Evolutionary conservation across 2,113 vertebrate species (phyloP).

Genomic region (Anseranas semipalmata): DNA sequence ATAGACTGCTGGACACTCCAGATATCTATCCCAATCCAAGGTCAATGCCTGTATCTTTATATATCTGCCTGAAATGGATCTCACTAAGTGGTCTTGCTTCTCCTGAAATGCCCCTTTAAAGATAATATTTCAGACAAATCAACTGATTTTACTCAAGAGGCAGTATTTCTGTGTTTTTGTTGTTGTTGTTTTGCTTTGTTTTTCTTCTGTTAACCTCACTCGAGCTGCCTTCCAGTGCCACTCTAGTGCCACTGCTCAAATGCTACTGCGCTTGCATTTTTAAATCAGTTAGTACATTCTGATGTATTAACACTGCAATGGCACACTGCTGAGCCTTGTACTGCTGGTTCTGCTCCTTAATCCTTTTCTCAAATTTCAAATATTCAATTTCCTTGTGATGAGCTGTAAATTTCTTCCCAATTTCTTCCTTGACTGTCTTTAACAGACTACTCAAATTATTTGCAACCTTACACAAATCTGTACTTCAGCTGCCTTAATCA

Average conservation of each 20-base stretch:
- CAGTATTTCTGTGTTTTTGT: background rate
- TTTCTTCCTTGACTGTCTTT: background rate
- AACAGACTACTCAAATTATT: background rate
- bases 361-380: background rate
- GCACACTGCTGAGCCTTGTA: background rate
- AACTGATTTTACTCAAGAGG: background rate
- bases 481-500: background rate
- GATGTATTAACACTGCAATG: background rate
- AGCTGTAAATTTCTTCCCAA: background rate
- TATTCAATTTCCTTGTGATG: background rate
- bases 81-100: background rate
- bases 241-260: background rate
- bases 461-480: background rate
- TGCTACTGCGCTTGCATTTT: background rate
- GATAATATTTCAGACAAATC: background rate
- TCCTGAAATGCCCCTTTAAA: background rate
- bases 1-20: background rate
- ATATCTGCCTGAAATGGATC: background rate
- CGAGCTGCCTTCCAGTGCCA: background rate
- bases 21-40: background rate
- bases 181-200: background rate
- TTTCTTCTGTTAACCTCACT: background rate
- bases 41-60: background rate
- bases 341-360: background rate
- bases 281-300: background rate